Evolutionary conservation across 2,888 invertebrate species (phyloP), one percentile per base, ranked within the genome.

Genomic region (Sycophila texana): DNA sequence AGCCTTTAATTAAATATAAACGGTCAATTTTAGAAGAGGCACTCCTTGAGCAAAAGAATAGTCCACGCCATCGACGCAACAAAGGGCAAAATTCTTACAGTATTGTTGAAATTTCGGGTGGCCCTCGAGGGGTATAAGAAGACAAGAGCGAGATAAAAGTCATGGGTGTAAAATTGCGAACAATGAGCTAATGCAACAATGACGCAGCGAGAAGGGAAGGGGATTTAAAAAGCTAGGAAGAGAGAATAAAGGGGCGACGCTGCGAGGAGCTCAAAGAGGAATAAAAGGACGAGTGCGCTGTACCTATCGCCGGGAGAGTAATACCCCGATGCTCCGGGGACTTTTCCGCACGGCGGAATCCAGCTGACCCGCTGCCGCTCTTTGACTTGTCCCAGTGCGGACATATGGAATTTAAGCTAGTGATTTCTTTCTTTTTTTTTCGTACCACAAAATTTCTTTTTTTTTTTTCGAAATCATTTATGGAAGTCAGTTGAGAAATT

Each of bases 181-280:
- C 74, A 74, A 74, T 74, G 57, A 63, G 26, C 66, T 66, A 74
- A 74, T 66, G 58, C 66, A 74, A 74, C 74, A 74, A 74, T 58
- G 22, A 57, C 63, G 4, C 30, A 2, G 49, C 20, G 58, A 49
- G 49, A 57, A 58, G 12, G 58, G 13, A 16, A 5, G 20, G 5
- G 47, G 47, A 47, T 1, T 18, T 12, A 7, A 49, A 53, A 26
- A 51, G 18, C 14, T 49, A 51, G 51, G 26, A 30, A 53, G 20
- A 4, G 30, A 22, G 22, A 47, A 26, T 30, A 63, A 63, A 47
- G n/a, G 39, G n/a, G 5, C 53, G 49, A 4, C 2, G 47, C 4
- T n/a, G 2, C 49, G 1, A 20, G 10, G 18, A 57, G 57, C 49
- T 74, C 66, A 74, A 74, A 66, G 74, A 7, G 63, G 63, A 63